Evolutionary conservation across 2,797 vertebrate genomes (phyloP).

Genomic region (Sebastes elongatus): DNA sequence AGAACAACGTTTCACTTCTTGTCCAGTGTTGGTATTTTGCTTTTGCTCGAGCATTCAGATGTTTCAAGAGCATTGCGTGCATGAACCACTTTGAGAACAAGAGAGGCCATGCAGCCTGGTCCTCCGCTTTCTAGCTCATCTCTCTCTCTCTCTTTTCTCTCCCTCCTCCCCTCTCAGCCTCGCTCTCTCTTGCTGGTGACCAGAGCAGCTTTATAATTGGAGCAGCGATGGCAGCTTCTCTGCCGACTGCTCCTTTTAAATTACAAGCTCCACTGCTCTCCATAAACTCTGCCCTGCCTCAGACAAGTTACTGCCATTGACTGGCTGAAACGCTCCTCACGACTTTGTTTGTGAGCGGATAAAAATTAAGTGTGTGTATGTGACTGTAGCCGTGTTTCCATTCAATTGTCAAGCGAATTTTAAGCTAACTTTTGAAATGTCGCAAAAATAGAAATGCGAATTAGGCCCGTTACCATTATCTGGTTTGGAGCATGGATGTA

Average conservation of each 20-base stretch:
- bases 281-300: constrained; percentile 72
- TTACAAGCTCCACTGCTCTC: constrained; percentile 86
- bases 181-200: constrained; percentile 65
- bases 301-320: constrained; percentile 67
- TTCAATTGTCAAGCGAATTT: too few relatives aligned
- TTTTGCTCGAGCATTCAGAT: constrained; percentile 42
- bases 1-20: constrained; percentile 20
- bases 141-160: constrained; percentile 2
- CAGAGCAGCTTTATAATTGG: constrained; percentile 87
- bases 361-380: constrained; percentile 24
- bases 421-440: too few relatives aligned
- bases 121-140: constrained; percentile 36
- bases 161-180: constrained; percentile 26
- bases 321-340: constrained; percentile 43
- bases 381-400: too few relatives aligned
- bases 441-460: too few relatives aligned
- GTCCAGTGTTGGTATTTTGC: constrained; percentile 25
- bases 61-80: constrained; percentile 44
- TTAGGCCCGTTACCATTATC: too few relatives aligned
- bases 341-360: constrained; percentile 56
- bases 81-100: constrained; percentile 51
- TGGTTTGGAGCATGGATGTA: too few relatives aligned
- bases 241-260: constrained; percentile 81
- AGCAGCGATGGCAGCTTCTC: constrained; percentile 85
- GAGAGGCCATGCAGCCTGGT: constrained; percentile 45